Percentiles rank a stretch among this genome's conserved stretches.
These are phyloP conservation scores for Sinohyriopsis cumingii DNA, from an alignment of 2,888 invertebrate species.

Conservation along the genomic window DNA sequence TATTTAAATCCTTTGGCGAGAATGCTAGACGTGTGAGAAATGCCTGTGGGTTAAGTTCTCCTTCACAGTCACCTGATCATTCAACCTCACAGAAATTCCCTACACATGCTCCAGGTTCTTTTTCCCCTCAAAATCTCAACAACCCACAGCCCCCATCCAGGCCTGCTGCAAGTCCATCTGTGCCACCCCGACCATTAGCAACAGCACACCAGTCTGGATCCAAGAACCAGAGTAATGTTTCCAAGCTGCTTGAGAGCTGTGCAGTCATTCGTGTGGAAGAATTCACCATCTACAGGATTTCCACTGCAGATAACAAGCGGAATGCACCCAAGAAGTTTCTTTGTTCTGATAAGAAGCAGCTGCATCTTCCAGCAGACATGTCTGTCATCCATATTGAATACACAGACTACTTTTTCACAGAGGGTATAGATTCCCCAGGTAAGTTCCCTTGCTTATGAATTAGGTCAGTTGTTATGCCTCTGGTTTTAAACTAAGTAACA, in stretches of 20 bases:
- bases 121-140: constrained; percentile 11
- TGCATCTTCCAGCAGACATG: constrained; percentile 90
- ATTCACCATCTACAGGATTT: constrained; percentile 89
- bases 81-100: constrained; percentile 20
- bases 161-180: constrained; percentile 10
- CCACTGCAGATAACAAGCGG: constrained; percentile 77
- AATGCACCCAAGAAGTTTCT: constrained; percentile 83
- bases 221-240: constrained; percentile 9
- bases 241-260: constrained; percentile 89
- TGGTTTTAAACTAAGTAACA: no score
- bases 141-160: constrained; percentile 12
- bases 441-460: constrained; percentile 7
- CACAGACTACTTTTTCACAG: constrained; percentile 93
- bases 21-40: constrained; percentile 76
- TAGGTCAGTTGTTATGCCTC: neutral
- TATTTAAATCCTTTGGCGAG: constrained; percentile 85
- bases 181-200: neutral
- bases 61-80: constrained; percentile 45
- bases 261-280: constrained; percentile 92
- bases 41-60: constrained; percentile 46
- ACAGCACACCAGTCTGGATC: neutral
- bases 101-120: constrained; percentile 9
- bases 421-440: constrained; percentile 74
- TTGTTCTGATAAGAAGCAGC: constrained; percentile 77
- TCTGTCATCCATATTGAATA: constrained; percentile 96